These are phyloP conservation scores for Cinclus mexicanus DNA, from an alignment of 2,113 vertebrate species.

Conservation along the genomic window DNA sequence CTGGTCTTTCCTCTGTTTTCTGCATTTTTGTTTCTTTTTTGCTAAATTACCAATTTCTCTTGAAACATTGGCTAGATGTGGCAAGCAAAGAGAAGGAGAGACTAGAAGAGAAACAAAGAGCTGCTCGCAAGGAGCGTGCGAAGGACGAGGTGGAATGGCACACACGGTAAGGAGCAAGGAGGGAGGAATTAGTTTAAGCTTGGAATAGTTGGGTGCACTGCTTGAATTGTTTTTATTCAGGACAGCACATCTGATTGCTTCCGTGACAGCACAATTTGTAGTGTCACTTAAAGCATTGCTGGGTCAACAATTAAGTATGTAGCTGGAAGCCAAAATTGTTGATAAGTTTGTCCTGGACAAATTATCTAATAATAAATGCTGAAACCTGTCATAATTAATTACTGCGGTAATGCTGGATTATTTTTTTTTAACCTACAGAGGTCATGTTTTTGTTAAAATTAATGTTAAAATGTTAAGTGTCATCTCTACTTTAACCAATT, in stretches of 20 bases:
- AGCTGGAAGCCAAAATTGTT: neutral
- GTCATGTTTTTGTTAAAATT: neutral
- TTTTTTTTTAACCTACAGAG: neutral
- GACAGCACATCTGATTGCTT: neutral
- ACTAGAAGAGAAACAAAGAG: constrained; percentile 94
- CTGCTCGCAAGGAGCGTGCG: constrained; percentile 86
- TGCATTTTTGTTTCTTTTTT: neutral
- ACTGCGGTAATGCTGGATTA: neutral
- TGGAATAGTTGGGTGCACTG: neutral
- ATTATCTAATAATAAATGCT: neutral
- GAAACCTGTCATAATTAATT: neutral
- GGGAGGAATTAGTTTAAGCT: neutral
- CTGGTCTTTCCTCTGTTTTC: neutral
- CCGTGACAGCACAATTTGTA: neutral
- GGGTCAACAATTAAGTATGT: neutral
- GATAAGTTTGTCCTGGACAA: neutral
- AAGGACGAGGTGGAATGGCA: constrained; percentile 87
- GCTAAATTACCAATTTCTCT: neutral
- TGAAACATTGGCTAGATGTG: constrained; percentile 76
- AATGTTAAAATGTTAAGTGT: neutral
- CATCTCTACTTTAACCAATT: neutral
- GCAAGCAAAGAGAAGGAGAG: constrained; percentile 92
- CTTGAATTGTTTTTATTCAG: neutral
- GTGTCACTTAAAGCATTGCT: neutral
- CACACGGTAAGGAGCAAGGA: constrained; percentile 80